Percentiles rank a stretch among this genome's conserved stretches.
Conservation (phyloP, 1,140 invertebrate species). For the Polypedilum pembai region DNA sequence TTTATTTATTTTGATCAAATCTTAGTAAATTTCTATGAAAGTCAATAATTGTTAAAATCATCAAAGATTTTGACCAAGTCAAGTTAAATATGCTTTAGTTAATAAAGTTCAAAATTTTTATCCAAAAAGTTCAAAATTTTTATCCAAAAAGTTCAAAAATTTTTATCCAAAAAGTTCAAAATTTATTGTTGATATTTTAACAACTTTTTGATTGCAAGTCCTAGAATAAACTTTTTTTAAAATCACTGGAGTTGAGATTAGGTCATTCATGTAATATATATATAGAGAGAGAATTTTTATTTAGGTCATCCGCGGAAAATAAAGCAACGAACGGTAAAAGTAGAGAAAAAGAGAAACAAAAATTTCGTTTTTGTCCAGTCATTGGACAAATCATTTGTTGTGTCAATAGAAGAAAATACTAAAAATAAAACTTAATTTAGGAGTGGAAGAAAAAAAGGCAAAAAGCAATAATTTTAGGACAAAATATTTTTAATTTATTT, state of each 20-base stretch:
- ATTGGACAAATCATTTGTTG: background rate
- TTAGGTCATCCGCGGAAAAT: background rate
- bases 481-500: slow-evolving; percentile 15
- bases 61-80: no score
- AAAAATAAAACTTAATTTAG: background rate
- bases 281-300: background rate
- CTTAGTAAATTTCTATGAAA: no score
- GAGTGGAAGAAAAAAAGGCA: background rate
- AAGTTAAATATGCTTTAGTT: no score
- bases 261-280: background rate
- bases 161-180: no score
- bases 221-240: no score
- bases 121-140: no score
- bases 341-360: background rate
- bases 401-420: background rate
- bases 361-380: background rate
- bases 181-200: no score
- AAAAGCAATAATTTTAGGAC: slow-evolving; percentile 4
- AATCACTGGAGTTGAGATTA: slow-evolving; percentile 1
- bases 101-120: no score
- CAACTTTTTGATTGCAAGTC: no score
- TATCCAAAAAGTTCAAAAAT: no score
- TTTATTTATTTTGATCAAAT: no score
- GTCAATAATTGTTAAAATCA: no score
- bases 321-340: slow-evolving; percentile 4